These are phyloP conservation scores for Dusona sp. DNA, from an alignment of 2,888 invertebrate species.

Conservation along the genomic window DNA sequence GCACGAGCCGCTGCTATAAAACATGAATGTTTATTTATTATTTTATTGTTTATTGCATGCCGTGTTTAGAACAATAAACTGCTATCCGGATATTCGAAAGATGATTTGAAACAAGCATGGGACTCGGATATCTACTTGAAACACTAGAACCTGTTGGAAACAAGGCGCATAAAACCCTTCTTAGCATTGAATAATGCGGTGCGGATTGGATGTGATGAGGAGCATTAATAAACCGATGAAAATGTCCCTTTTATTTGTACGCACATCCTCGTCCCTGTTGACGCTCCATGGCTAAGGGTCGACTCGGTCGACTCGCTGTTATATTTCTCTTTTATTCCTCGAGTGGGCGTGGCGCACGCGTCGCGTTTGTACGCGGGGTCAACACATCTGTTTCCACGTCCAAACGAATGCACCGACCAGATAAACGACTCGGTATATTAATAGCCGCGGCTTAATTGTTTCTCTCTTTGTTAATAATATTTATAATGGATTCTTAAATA, in stretches of 20 bases:
- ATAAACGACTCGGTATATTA: slow-evolving; percentile 69
- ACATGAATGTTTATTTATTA: neutral
- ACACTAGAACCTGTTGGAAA: slow-evolving; percentile 76
- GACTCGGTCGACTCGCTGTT: neutral
- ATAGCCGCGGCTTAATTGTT: neutral
- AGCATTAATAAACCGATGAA: slow-evolving; percentile 83
- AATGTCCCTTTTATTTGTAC: slow-evolving; percentile 79
- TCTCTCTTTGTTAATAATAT: neutral
- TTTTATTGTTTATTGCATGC: neutral
- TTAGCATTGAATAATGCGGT: slow-evolving; percentile 83
- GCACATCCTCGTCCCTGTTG: slow-evolving; percentile 20
- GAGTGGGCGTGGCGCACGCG: slow-evolving; percentile 15
- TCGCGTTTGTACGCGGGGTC: slow-evolving; percentile 19
- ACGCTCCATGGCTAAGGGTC: slow-evolving; percentile 2
- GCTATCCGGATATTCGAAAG: neutral
- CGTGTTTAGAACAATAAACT: neutral
- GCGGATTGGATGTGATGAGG: slow-evolving; percentile 82
- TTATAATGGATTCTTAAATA: neutral
- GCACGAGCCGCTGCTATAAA: too few relatives aligned
- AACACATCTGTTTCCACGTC: slow-evolving; percentile 29
- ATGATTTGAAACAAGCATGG: neutral
- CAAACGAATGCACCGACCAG: slow-evolving; percentile 78
- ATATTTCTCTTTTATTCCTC: slow-evolving; percentile 13
- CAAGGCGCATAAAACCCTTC: slow-evolving; percentile 63
- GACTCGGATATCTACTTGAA: slow-evolving; percentile 76